phyloP scores from a whole-genome alignment of 2,888 invertebrate species.

The Dastarcus helophoroides region DNA sequence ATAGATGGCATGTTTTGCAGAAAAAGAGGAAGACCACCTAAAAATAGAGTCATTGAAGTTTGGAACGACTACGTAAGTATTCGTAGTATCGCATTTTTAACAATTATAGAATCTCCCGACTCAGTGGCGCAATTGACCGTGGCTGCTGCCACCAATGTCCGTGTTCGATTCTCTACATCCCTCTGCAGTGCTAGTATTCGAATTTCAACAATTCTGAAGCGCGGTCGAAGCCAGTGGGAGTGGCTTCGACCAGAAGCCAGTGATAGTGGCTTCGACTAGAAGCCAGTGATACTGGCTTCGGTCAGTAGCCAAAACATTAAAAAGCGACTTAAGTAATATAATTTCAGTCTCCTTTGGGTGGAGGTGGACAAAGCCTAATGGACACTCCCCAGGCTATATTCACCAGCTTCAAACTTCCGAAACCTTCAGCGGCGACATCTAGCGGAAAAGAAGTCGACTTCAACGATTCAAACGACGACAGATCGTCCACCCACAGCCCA shows the following conservation, averaged over 20 bases:
- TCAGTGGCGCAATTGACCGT: no score
- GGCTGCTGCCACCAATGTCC: no score
- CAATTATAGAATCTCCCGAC: no score
- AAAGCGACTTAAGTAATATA: slow-evolving; percentile 4
- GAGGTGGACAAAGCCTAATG: slow-evolving; percentile 30
- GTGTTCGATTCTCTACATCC: no score
- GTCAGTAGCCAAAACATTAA: slow-evolving; percentile 1
- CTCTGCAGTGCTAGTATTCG: no score
- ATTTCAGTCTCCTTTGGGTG: slow-evolving; percentile 30
- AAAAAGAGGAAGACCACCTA: slow-evolving; percentile 91
- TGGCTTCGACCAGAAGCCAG: no score
- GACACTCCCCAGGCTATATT: slow-evolving; percentile 83
- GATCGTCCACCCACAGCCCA: slow-evolving; percentile 30
- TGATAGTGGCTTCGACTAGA: no score
- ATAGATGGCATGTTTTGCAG: slow-evolving; percentile 87
- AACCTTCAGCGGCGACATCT: slow-evolving; percentile 37
- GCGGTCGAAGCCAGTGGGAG: no score
- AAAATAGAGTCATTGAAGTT: slow-evolving; percentile 87
- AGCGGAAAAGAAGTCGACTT: slow-evolving; percentile 30
- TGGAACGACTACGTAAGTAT: slow-evolving; percentile 70
- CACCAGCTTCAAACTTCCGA: slow-evolving; percentile 85
- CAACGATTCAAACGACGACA: slow-evolving; percentile 32
- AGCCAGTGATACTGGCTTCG: no score
- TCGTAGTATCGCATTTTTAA: slow-evolving; percentile 11
- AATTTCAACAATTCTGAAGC: no score